phyloP scores from a whole-genome alignment of 2,113 vertebrate genomes.

The Erythrolamprus reginae region DNA sequence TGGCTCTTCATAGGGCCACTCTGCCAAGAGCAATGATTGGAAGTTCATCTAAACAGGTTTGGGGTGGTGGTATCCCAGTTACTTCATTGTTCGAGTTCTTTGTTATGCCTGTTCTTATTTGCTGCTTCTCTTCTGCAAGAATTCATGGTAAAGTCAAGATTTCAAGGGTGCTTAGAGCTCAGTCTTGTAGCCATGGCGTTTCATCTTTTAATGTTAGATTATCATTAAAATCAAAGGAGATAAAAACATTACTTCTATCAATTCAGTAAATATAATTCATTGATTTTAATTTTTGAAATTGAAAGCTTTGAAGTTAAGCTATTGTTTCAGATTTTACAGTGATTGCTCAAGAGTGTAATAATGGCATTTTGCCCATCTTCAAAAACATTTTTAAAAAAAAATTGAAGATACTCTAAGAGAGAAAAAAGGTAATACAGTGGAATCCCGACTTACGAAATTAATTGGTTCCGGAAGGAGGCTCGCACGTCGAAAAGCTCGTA shows the following conservation, averaged over 20 bases:
- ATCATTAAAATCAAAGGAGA: background rate
- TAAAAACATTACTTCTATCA: background rate
- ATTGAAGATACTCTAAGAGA: background rate
- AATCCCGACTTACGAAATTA: no score
- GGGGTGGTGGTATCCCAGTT: background rate
- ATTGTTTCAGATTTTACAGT: background rate
- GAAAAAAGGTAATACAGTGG: background rate
- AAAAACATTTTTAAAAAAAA: background rate
- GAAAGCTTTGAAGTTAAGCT: no score
- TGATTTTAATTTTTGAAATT: background rate
- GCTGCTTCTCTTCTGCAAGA: background rate
- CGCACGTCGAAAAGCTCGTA: no score
- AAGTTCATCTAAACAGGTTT: background rate
- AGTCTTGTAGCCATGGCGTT: background rate
- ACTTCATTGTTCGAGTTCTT: background rate
- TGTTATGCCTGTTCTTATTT: background rate
- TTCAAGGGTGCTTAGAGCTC: background rate
- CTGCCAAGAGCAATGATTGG: background rate
- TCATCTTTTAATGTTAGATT: background rate
- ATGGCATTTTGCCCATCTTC: background rate
- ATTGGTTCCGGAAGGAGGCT: no score
- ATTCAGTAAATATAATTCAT: fast-evolving
- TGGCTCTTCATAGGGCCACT: background rate
- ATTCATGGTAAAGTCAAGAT: background rate
- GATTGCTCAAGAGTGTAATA: background rate